Evolutionary conservation across 2,797 vertebrate species (phyloP), one percentile per base, ranked within the genome.

Genomic region (Malurus leucopterus): DNA sequence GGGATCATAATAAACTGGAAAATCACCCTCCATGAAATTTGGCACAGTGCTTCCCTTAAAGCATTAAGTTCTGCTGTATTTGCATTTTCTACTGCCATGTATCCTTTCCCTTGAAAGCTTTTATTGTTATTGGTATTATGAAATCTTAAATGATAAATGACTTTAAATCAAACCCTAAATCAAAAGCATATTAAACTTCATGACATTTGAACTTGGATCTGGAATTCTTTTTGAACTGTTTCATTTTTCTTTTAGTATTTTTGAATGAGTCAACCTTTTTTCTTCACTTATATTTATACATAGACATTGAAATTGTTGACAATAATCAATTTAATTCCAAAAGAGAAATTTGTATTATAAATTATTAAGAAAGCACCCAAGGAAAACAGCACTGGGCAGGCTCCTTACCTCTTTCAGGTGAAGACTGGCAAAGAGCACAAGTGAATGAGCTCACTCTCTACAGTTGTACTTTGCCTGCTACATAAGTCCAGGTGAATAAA

Each of bases 401-500:
- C 46, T 71, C 29, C 92, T 96, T 95, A 96, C 95, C 95, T 96
- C 50, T 85, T 76, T 71, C 57, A 85, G 61, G 46, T 59, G 65
- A 62, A 75, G 81, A 46, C 23, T 84, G 54, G 16, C n/a, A 59
- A 85, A 49, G 70, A 78, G 20, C 22, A 34, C 3, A 65, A 71
- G 77, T n/a, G 3, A 78, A 81, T 32, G 22, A 90, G 15, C 43
- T 87, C 54, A 69, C 53, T 62, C 40, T 84, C 74, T 76, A 24
- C 58, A 76, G 36, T 38, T 95, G 94, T 86, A 86, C 89, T 83
- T 95, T 92, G 95, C 64, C 92, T 95, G 64, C 78, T 91, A 34
- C 76, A 81, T 55, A 92, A 87, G 84, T 91, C 87, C 95, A 93
- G 63, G 67, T 92, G 96, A 95, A 95, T 93, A 93, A 84, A 65